These are phyloP conservation scores for Umimayanthus kanabou DNA, from an alignment of 92 coral and sea anemone genomes.

Conservation along the genomic window DNA sequence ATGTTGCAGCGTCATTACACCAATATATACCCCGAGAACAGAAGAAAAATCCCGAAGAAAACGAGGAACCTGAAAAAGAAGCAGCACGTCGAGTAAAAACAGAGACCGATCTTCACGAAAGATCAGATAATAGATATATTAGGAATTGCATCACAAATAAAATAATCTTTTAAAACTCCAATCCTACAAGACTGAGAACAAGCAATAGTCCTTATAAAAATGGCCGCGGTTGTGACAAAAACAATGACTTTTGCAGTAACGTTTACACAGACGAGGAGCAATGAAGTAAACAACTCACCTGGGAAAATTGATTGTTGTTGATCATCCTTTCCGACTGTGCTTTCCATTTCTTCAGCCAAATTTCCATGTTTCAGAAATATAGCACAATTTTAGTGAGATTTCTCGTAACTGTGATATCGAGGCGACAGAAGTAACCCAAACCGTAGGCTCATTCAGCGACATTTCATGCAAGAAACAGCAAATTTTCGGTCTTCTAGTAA, in stretches of 20 bases:
- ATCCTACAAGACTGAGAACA: not conserved
- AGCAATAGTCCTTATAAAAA: slow-evolving; percentile 1
- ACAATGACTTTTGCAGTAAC: not conserved
- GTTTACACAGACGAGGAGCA: not conserved
- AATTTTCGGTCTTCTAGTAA: not conserved
- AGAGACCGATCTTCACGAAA: not conserved
- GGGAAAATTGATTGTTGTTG: not conserved
- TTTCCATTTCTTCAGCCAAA: not conserved
- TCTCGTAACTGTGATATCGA: not conserved
- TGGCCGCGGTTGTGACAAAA: not conserved
- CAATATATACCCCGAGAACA: slow-evolving; percentile 18
- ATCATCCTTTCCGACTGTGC: not conserved
- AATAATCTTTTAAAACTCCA: not conserved
- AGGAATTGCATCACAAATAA: not conserved
- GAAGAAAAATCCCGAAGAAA: slow-evolving; percentile 28
- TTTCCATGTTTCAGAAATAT: not conserved
- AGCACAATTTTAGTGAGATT: not conserved
- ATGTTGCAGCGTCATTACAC: slow-evolving; percentile 34
- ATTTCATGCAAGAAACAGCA: not conserved
- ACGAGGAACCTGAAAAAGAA: slow-evolving; percentile 6
- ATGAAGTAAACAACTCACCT: not conserved
- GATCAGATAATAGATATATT: not conserved
- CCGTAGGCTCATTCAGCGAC: slow-evolving; percentile 5
- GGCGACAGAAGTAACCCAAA: not conserved
- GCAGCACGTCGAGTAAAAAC: not conserved